These are phyloP conservation scores for Scopus umbretta DNA, from an alignment of 2,113 vertebrate genomes.

Conservation along the genomic window DNA sequence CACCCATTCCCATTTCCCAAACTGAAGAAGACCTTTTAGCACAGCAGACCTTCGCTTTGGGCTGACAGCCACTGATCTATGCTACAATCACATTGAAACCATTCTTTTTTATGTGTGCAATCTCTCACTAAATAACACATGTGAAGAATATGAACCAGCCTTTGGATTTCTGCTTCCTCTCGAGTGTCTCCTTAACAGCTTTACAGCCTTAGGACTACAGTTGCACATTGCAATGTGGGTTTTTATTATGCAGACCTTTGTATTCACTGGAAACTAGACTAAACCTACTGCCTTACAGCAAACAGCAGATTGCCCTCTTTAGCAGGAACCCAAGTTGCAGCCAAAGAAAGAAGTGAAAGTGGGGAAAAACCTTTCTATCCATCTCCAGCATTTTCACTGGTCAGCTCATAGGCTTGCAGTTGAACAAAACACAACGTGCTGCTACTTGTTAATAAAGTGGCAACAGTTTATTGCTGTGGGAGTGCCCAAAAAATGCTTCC, in stretches of 20 bases:
- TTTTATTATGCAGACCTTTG: background rate
- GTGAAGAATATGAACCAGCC: fast-evolving
- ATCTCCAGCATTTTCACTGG: background rate
- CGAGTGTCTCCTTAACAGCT: background rate
- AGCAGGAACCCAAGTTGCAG: background rate
- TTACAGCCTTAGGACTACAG: background rate
- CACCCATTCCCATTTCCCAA: background rate
- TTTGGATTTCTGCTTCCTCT: background rate
- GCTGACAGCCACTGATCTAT: background rate
- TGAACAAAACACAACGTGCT: background rate
- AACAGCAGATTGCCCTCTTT: background rate
- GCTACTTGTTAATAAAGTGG: background rate
- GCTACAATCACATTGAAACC: background rate
- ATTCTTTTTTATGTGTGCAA: background rate
- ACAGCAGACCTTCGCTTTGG: background rate
- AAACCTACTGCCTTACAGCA: background rate
- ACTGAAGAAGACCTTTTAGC: background rate
- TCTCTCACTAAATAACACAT: background rate
- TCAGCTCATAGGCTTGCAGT: background rate
- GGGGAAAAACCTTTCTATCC: background rate
- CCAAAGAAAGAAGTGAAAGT: background rate
- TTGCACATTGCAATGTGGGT: background rate
- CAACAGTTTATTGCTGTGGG: slow-evolving; percentile 8
- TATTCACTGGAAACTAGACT: background rate
- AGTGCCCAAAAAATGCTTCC: slow-evolving; percentile 26